These are phyloP conservation scores for Hemitrygon akajei DNA, from an alignment of 2,797 vertebrate species.

Conservation along the genomic window DNA sequence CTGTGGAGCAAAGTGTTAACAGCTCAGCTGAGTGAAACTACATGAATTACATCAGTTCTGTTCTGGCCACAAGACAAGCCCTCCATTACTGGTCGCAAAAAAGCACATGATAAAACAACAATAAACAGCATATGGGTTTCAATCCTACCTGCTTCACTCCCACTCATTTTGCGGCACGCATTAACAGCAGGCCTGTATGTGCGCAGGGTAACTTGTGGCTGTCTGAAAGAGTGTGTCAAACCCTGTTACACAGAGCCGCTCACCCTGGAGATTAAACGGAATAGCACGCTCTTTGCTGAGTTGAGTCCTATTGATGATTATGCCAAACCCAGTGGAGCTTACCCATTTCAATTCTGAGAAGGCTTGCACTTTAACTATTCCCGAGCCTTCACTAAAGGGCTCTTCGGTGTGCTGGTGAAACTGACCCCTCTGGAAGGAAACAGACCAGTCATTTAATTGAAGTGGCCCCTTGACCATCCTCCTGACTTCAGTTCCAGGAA, in stretches of 20 bases:
- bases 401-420: not conserved
- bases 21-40: not conserved
- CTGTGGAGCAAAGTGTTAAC: conserved; percentile 9
- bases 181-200: conserved; percentile 37
- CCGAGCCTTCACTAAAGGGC: not conserved
- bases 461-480: not conserved
- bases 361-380: conserved; percentile 22
- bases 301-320: conserved; percentile 32
- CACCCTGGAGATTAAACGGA: conserved; percentile 56
- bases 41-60: conserved; percentile 5
- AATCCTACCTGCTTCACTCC: conserved; percentile 20
- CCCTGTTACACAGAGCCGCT: conserved; percentile 50
- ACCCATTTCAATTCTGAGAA: conserved; percentile 33
- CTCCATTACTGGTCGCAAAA: not conserved
- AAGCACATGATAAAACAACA: not conserved
- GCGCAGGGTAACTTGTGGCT: conserved; percentile 1
- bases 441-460: not conserved
- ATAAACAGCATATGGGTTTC: not conserved
- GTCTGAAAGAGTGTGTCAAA: conserved; percentile 37
- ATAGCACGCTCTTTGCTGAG: conserved; percentile 50
- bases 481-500: not conserved
- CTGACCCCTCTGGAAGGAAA: not conserved
- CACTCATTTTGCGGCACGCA: conserved; percentile 46
- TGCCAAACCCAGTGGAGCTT: conserved; percentile 23
- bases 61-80: not conserved